Evolutionary conservation across 2,113 vertebrate species (phyloP).

Genomic region (Rana temporaria): DNA sequence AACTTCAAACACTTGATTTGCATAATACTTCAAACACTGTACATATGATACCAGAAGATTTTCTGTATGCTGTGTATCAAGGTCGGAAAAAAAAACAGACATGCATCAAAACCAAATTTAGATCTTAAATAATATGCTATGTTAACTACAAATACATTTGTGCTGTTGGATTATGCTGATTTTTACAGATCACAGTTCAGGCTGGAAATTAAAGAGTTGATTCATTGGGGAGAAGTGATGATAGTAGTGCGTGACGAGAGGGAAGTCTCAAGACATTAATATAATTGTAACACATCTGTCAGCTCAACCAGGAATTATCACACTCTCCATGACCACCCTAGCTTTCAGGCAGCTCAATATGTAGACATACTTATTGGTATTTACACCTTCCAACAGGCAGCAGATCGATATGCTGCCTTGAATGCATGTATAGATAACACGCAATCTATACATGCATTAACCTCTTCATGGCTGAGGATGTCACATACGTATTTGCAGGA

Average conservation of each 20-base stretch:
- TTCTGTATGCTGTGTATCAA: neutral
- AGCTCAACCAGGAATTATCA: slow-evolving; percentile 38
- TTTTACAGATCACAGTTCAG: slow-evolving; percentile 24
- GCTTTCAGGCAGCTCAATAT: slow-evolving; percentile 13
- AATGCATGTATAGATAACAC: neutral
- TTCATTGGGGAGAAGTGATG: slow-evolving; percentile 19
- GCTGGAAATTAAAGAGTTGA: slow-evolving; percentile 41
- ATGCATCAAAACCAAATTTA: slow-evolving; percentile 8
- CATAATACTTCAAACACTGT: slow-evolving; percentile 13
- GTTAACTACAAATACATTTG: slow-evolving; percentile 26
- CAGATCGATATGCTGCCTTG: slow-evolving; percentile 26
- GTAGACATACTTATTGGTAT: slow-evolving; percentile 10
- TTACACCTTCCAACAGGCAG: neutral
- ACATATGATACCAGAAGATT: slow-evolving; percentile 2
- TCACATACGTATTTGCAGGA: too few species aligned
- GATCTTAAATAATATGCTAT: slow-evolving; percentile 3
- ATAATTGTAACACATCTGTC: slow-evolving; percentile 53
- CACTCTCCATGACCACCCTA: slow-evolving; percentile 9
- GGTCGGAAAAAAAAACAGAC: slow-evolving; percentile 3
- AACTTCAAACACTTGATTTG: slow-evolving; percentile 30
- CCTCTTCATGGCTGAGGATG: too few species aligned
- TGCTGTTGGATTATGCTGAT: slow-evolving; percentile 28
- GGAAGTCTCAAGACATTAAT: slow-evolving; percentile 46
- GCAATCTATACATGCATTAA: neutral
- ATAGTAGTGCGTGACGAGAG: slow-evolving; percentile 34